Percentiles rank a stretch among this genome's conserved stretches.
phyloP scores from a whole-genome alignment of 2,113 vertebrate genomes.

The Archocentrus centrarchus region DNA sequence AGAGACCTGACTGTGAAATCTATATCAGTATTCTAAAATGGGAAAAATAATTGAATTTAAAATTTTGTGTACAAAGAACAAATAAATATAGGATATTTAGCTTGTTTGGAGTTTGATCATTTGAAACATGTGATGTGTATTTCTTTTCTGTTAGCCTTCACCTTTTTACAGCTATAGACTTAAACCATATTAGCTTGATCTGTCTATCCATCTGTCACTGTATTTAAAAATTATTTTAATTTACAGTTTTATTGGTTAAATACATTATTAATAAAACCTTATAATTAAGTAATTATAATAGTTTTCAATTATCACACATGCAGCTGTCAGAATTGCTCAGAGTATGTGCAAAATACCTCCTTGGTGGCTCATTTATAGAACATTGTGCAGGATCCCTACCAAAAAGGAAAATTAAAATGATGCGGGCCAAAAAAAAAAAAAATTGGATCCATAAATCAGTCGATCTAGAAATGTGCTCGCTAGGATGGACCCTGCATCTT shows the following conservation, averaged over 20 bases:
- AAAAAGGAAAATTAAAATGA: neutral
- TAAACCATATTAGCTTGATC: accelerated
- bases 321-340: neutral
- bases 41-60: neutral
- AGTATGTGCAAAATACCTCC: neutral
- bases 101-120: neutral
- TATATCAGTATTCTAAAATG: slow-evolving; percentile 22
- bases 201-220: neutral
- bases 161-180: neutral
- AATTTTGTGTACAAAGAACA: neutral
- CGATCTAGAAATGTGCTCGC: neutral
- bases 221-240: neutral
- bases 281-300: neutral
- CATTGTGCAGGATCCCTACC: neutral
- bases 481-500: neutral
- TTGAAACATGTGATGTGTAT: neutral
- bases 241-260: neutral
- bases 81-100: neutral
- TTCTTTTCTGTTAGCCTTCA: neutral
- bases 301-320: neutral
- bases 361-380: neutral
- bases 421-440: neutral
- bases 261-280: neutral
- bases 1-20: slow-evolving; percentile 34
- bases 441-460: neutral